Evolutionary conservation across 2,113 vertebrate genomes (phyloP), one percentile per base, ranked within the genome.

Genomic region (Cynocephalus volans): DNA sequence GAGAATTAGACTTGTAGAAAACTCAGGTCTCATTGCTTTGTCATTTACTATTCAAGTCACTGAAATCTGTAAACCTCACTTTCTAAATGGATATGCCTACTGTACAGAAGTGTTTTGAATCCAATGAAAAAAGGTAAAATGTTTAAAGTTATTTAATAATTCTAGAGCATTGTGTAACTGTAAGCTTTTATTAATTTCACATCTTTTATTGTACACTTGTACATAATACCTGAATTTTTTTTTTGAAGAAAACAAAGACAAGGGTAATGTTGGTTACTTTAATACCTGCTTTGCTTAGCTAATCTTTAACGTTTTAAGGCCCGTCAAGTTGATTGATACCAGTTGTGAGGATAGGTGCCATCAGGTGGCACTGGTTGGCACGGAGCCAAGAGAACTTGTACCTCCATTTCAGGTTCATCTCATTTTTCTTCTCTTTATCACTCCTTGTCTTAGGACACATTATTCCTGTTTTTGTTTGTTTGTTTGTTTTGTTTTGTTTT

Each of bases 361-460:
- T 72, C 56, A 69, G 15, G 15, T 67, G 50, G 19, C 67, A 79
- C 1, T 77, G 76, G 52, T 24, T 75, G 77, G 45, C 36, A 7
- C 19, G 67, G 5, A 86, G 88, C 36, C 88, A 79, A 23, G 8
- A 88, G 28, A 94, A 76, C 28, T 11, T 65, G 19, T 10, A 76
- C 60, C 14, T 90, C 24, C 50, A 76, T 33, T 95, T 95, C 33
- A 75, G 64, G 41, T 95, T 88, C 72, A 90, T 58, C 28, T 86
- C 33, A 76, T 95, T 93, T 82, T 88, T 95, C 69, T 96, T 97
- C 36, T 92, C 28, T 88, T 93, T 95, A 93, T 93, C 79, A 52
- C 6, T 86, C 12, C 33, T 82, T 89, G 45, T 75, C 94, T 75
- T 84, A 62, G 15, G 41, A 90, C 77, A 94, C 1, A 0, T 82